Evolutionary conservation across 2,113 vertebrate species (phyloP), one percentile per base, ranked within the genome.

Genomic region (Neotoma lepida): DNA sequence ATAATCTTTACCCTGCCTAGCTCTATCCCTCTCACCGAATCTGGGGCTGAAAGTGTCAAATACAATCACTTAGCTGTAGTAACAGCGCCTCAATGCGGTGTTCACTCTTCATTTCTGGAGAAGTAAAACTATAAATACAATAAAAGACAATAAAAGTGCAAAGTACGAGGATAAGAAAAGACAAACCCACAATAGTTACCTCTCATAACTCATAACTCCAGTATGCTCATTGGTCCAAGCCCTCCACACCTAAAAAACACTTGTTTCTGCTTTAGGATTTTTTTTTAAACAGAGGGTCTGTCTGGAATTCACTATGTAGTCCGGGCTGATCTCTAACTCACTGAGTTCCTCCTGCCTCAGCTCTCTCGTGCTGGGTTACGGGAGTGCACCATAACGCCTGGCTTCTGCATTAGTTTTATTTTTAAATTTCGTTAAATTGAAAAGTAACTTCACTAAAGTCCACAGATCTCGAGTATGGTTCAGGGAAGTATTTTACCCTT

Each of bases 381-480:
- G 54, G 54, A 10, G 20, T 58, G 41, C 41, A 18, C 28, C 9
- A 56, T 26, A 87, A 71, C 0, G 22, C 51, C 33, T 46, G 18
- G 28, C 28, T 88, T 86, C 44, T 89, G 49, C 86, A 78, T 70
- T 64, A 81, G 4, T 71, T 86, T 89, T 77, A 84, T 84, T 92
- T 90, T 86, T n/a, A 85, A 51, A 89, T 35, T 91, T 95, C 41
- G 18, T 77, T 78, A 76, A 71, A 78, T 35, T 82, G 30, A 88
- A 64, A 12, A 70, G 71, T 81, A 58, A 92, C 56, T 94, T 93
- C 41, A 41, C 8, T 49, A 35, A 85, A 49, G 9, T 12, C 35
- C 26, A 94, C 6, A 70, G 9, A 41, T 30, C 22, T 61, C 35
- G n/a, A 90, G 49, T 24, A 33, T 2, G 64, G 46, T 33, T 86